These are phyloP conservation scores for Euwallacea fornicatus DNA, from an alignment of 1,140 invertebrate species.

Conservation along the genomic window DNA sequence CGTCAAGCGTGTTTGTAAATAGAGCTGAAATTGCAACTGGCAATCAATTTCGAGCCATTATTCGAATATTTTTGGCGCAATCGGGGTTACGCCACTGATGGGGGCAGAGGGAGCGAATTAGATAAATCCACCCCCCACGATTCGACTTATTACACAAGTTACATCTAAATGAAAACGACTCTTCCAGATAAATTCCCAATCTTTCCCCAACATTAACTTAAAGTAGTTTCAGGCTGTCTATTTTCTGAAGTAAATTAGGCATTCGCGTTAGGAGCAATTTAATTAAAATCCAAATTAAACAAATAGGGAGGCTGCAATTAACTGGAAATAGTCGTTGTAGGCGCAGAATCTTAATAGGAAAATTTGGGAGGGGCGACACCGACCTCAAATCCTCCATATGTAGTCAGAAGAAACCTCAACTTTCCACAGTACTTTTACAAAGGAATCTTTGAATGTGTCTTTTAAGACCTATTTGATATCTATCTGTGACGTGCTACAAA, in stretches of 20 bases:
- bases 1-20: slow-evolving; percentile 5
- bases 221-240: slow-evolving; percentile 34
- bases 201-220: slow-evolving; percentile 37
- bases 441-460: too few species aligned
- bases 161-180: slow-evolving; percentile 2
- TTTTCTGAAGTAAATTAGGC: slow-evolving; percentile 36
- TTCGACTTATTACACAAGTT: slow-evolving; percentile 1
- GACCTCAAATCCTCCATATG: background rate
- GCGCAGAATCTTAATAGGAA: background rate
- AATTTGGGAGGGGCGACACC: background rate
- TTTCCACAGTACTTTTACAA: too few species aligned
- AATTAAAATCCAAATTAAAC: slow-evolving; percentile 37
- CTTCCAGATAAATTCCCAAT: slow-evolving; percentile 29
- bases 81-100: too few species aligned
- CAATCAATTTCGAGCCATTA: background rate
- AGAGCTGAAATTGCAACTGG: slow-evolving; percentile 3
- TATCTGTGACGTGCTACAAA: background rate
- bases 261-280: slow-evolving; percentile 33
- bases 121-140: background rate
- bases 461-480: background rate
- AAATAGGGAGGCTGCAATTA: slow-evolving; percentile 18
- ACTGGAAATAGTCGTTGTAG: background rate
- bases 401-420: background rate
- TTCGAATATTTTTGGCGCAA: too few species aligned
- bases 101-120: too few species aligned